Percentiles rank a stretch among this genome's conserved stretches.
Evolutionary conservation across 1,140 invertebrate genomes (phyloP).

Genomic region (Tribolium castaneum): DNA sequence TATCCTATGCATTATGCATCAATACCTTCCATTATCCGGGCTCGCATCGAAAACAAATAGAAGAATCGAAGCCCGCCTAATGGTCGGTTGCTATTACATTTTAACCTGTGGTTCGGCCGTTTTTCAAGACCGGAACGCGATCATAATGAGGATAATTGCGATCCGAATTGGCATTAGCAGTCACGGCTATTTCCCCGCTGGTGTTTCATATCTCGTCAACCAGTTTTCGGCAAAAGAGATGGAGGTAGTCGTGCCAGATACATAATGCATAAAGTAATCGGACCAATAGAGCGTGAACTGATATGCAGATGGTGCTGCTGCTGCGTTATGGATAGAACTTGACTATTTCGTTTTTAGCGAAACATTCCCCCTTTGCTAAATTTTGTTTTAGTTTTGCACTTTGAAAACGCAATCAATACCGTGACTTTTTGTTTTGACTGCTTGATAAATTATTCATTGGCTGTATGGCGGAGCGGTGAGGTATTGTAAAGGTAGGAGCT

Average conservation of each 20-base stretch:
- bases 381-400: background rate
- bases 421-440: background rate
- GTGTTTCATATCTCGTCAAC: background rate
- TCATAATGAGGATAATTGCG: conserved; percentile 9
- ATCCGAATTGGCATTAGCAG: background rate
- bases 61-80: conserved; percentile 2
- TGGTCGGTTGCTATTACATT: background rate
- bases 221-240: background rate
- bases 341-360: background rate
- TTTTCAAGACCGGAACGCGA: conserved; percentile 1
- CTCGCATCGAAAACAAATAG: conserved; percentile 21
- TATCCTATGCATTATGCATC: conserved; percentile 26
- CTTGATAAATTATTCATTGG: conserved; percentile 15
- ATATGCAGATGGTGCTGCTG: conserved; percentile 43
- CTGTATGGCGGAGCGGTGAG: background rate
- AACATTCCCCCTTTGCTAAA: background rate
- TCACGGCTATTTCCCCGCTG: background rate
- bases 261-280: conserved; percentile 48
- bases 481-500: conserved; percentile 21
- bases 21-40: conserved; percentile 19
- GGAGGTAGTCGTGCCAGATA: conserved; percentile 12
- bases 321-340: background rate
- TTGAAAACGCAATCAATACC: background rate
- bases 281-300: conserved; percentile 44
- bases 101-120: background rate